A percentile compares a stretch with the other conserved stretches of the same genome.
Conservation (phyloP, 53 echinoderm and acorn worm species). For the Apostichopus leukothele region DNA sequence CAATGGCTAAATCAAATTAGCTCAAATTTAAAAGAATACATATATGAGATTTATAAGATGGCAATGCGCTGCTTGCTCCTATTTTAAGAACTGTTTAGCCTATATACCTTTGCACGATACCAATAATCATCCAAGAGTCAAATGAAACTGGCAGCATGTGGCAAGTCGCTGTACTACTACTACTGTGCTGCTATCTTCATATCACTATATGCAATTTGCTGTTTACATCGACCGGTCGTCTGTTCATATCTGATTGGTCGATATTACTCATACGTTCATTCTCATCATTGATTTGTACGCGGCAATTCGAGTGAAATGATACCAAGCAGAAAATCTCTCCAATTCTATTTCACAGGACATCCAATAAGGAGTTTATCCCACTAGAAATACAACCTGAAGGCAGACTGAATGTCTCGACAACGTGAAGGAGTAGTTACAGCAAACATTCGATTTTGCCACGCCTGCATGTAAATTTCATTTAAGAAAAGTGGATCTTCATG, state of each 20-base stretch:
- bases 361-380: slow-evolving; percentile 32
- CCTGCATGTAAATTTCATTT: not conserved
- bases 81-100: not conserved
- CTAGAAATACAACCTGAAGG: slow-evolving; percentile 42
- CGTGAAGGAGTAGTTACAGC: not conserved
- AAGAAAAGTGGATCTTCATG: not conserved
- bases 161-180: not conserved
- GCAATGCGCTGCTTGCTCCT: no score
- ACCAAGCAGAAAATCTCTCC: slow-evolving; percentile 34
- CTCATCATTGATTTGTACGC: slow-evolving; percentile 26
- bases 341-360: slow-evolving; percentile 33
- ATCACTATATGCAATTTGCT: not conserved
- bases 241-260: not conserved
- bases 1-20: no score
- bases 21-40: no score
- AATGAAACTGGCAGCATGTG: not conserved
- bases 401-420: slow-evolving; percentile 16
- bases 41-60: no score
- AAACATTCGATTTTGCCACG: not conserved
- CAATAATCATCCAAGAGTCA: no score
- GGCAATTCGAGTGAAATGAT: slow-evolving; percentile 36
- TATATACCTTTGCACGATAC: not conserved
- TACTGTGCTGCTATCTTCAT: not conserved
- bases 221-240: slow-evolving; percentile 1
- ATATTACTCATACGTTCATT: slow-evolving; percentile 30